Evolutionary conservation across 2,888 invertebrate genomes (phyloP).

Genomic region (Osmoderma eremita): DNA sequence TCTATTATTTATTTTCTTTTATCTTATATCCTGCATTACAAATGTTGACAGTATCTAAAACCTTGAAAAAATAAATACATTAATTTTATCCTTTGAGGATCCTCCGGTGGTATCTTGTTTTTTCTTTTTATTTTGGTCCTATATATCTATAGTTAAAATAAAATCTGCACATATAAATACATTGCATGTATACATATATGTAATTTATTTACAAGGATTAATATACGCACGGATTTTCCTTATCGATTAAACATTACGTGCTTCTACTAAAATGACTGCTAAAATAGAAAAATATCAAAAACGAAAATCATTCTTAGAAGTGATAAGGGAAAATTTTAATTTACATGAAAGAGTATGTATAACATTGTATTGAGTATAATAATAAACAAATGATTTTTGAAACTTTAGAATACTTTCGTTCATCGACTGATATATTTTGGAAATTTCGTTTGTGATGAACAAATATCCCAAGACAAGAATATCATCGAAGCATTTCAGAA

Average conservation of each 20-base stretch:
- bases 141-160: too few species aligned
- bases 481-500: constrained; percentile 59
- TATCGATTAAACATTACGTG: not conserved
- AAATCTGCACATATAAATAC: too few species aligned
- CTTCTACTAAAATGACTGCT: constrained; percentile 1
- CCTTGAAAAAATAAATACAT: too few species aligned
- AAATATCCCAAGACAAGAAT: constrained; percentile 55
- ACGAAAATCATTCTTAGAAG: constrained; percentile 46
- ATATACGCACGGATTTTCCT: too few species aligned
- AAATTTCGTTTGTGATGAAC: constrained; percentile 44
- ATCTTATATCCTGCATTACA: too few species aligned
- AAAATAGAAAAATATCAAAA: constrained; percentile 39
- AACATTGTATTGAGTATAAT: constrained; percentile 40
- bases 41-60: too few species aligned
- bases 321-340: constrained; percentile 47
- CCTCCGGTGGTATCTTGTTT: too few species aligned
- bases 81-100: too few species aligned
- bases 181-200: too few species aligned
- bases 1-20: too few species aligned
- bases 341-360: constrained; percentile 44
- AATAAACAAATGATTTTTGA: not conserved
- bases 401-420: constrained; percentile 64
- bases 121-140: too few species aligned
- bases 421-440: constrained; percentile 66
- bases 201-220: too few species aligned